Evolutionary conservation across 92 coral and sea anemone genomes (phyloP), one percentile per base, ranked within the genome.

Genomic region (Siderastrea siderea): DNA sequence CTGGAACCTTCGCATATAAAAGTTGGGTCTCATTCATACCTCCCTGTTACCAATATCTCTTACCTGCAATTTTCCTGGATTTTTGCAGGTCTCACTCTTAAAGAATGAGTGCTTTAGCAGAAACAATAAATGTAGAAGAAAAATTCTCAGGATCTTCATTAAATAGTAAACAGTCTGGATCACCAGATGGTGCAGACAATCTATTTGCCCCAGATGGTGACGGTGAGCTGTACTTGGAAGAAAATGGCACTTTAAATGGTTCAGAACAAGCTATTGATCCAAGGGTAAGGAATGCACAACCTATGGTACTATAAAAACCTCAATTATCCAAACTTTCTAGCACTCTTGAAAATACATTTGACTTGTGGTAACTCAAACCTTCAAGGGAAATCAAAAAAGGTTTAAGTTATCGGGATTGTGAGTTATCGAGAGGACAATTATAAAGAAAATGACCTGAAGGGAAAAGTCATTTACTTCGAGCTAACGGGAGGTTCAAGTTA

Each of bases 141-240:
- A 79, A 91, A 68, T 89, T 95, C 26, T 88, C 96, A 9, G 88
- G 78, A 10, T 68, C 78, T 6, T 64, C 87, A 17, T 51, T 93
- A 74, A 84, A 83, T 72, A 86, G 82, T 68, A 84, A 75, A 63
- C 80, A 87, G 47, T 89, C 82, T 7, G 89, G 86, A 64, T 65
- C 81, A 0, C 62, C 63, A 16, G 90, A 91, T 85, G 90, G 93
- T 60, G 93, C 95, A 12, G 87, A 82, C 5, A 98, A 98, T 85
- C 93, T 98, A 75, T 98, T 98, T 95, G 98, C 99, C 50, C 99
- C 99, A 47, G 96, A 91, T 71, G 70, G 84, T 45, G 98, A 92
- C 3, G 89, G 86, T 19, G 96, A 90, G 15, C 50, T 91, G 45
- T 88, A 84, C 85, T 57, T 78, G 47, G 94, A 90, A 45, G 93